These are phyloP conservation scores for Pollachius pollachius DNA, from an alignment of 2,113 vertebrate genomes.

Conservation along the genomic window DNA sequence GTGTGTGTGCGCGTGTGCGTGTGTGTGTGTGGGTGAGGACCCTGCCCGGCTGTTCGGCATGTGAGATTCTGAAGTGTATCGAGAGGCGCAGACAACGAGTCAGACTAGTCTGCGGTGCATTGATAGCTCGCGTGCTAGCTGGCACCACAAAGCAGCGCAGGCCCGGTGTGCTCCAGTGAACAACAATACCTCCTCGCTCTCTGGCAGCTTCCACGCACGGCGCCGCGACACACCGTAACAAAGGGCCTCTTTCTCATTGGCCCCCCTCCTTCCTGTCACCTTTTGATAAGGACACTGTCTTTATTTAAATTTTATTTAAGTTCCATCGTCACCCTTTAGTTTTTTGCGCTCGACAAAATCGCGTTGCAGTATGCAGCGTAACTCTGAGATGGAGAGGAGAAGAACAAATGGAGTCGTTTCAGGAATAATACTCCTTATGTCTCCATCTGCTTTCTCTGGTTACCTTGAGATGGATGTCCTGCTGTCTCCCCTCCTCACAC, in stretches of 20 bases:
- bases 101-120: constrained; percentile 74
- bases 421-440: background rate
- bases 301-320: constrained; percentile 43
- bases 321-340: constrained; percentile 1
- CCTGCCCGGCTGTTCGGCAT: constrained; percentile 53
- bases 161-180: constrained; percentile 72
- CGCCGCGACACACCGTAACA: constrained; percentile 71
- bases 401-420: constrained; percentile 5
- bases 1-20: background rate
- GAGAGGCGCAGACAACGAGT: constrained; percentile 68
- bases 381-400: too few species aligned
- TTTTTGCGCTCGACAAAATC: background rate
- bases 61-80: constrained; percentile 69
- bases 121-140: constrained; percentile 77
- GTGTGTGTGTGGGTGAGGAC: constrained; percentile 16
- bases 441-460: too few species aligned
- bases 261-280: constrained; percentile 51
- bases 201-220: constrained; percentile 63
- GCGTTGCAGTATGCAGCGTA: too few species aligned
- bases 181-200: constrained; percentile 73
- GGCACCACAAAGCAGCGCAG: constrained; percentile 69
- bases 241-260: constrained; percentile 44
- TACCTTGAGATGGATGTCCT: too few species aligned
- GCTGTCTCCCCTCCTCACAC: too few species aligned
- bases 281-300: constrained; percentile 55